A percentile compares a stretch with the other conserved stretches of the same genome.
phyloP scores from a whole-genome alignment of 1,140 invertebrate species.

The Eueides isabella region DNA sequence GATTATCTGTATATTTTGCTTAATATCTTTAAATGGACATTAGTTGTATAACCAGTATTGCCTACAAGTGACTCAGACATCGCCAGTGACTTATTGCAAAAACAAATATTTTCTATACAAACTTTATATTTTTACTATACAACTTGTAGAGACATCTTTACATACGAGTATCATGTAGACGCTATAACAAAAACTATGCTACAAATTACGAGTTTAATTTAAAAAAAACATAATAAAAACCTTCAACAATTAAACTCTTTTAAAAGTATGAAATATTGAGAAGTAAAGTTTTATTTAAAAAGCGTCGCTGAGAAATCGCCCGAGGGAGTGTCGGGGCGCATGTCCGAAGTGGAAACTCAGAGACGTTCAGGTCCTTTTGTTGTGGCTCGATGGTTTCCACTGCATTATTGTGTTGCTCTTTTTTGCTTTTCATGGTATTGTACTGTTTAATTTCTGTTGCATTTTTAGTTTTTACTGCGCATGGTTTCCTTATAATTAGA shows the following conservation, averaged over 20 bases:
- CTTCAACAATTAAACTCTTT: not conserved
- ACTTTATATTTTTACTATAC: too few relatives aligned
- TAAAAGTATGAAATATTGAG: not conserved
- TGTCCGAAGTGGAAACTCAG: slow-evolving; percentile 34
- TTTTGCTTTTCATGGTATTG: slow-evolving; percentile 27
- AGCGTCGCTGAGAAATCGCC: not conserved
- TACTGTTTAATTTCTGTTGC: slow-evolving; percentile 3
- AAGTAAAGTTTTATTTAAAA: slow-evolving; percentile 26
- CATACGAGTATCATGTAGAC: too few relatives aligned
- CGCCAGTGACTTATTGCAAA: too few relatives aligned
- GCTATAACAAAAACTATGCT: not conserved
- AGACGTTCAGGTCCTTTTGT: slow-evolving; percentile 40
- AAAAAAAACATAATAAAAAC: not conserved
- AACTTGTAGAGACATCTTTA: too few relatives aligned
- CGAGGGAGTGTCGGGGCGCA: slow-evolving; percentile 30
- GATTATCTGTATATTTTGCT: too few relatives aligned
- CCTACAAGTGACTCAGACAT: too few relatives aligned
- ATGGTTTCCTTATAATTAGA: not conserved
- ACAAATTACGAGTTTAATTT: not conserved
- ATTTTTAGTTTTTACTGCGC: not conserved
- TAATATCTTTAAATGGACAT: too few relatives aligned
- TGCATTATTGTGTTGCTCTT: slow-evolving; percentile 16
- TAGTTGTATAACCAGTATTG: too few relatives aligned
- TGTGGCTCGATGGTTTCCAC: slow-evolving; percentile 24
- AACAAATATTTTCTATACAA: too few relatives aligned